Evolutionary conservation across 2,113 vertebrate species (phyloP), one percentile per base, ranked within the genome.

Genomic region (Perca flavescens): DNA sequence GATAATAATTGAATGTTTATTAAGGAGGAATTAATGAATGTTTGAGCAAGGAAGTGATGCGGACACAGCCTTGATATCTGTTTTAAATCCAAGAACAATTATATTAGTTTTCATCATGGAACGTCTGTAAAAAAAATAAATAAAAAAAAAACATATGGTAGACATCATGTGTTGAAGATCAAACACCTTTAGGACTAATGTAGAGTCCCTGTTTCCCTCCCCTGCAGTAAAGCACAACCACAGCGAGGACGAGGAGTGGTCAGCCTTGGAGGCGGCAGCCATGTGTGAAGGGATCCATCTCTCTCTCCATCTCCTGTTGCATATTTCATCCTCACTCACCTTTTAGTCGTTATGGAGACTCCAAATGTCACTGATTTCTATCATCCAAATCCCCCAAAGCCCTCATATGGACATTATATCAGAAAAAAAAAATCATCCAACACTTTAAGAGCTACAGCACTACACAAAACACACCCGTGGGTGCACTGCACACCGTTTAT

Each of bases 321-420:
- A 89, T 88, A 84, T 84, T 85, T 90, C 81, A 85, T 85, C 77
- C 81, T 80, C 52, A 56, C 72, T 90, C 89, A 89, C 83, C 83
- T 90, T 93, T 87, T 81, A 89, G 80, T 86, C 78, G 22, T 85
- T 85, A 86, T 34, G 65, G 67, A 74, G 79, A 85, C 80, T 93
- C 82, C 78, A 94, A 94, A 94, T 95, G 91, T 94, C 94, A 94
- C 86, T 58, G 90, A 93, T 93, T 94, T 86, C 73, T 92, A 93
- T 93, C 91, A 75, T 66, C 47, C 72, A 63, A 57, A 84, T 76
- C 62, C 79, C 76, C 80, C 62, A 66, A 63, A 91, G 72, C 79
- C 60, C 46, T 80, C 47, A 57, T 49, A 84, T 78, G 76, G 63
- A 84, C 83, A 80, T 87, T 85, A 84, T 56, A 79, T 68, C 60